Percentiles rank a stretch among this genome's conserved stretches.
These are phyloP conservation scores for Lophius piscatorius DNA, from an alignment of 2,113 vertebrate species.

Conservation along the genomic window DNA sequence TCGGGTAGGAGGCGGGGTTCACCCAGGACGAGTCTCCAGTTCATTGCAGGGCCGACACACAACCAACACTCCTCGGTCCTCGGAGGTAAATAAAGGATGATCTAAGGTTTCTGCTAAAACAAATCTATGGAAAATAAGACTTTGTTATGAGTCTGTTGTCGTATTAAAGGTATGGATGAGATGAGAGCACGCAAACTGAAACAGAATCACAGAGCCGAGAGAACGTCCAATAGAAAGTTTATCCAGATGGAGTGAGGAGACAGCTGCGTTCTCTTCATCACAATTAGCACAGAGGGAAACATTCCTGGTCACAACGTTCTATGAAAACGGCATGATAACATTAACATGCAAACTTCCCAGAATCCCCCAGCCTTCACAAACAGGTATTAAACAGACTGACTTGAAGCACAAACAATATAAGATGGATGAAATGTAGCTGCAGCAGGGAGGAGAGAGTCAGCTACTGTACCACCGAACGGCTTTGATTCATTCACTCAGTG, in stretches of 20 bases:
- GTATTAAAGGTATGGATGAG: too few relatives aligned
- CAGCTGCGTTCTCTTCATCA: constrained; percentile 60
- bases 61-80: neutral
- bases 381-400: constrained; percentile 46
- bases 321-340: constrained; percentile 66
- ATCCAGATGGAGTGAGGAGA: constrained; percentile 64
- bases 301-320: constrained; percentile 53
- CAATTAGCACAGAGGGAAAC: constrained; percentile 59
- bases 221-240: constrained; percentile 60
- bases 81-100: neutral
- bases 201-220: too few relatives aligned
- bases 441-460: constrained; percentile 6
- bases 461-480: too few relatives aligned
- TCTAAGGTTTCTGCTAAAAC: constrained; percentile 1
- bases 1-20: too few relatives aligned
- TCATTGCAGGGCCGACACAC: too few relatives aligned
- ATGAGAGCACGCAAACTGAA: too few relatives aligned
- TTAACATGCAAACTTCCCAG: constrained; percentile 69
- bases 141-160: too few relatives aligned
- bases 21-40: too few relatives aligned
- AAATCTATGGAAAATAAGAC: neutral
- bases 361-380: constrained; percentile 51
- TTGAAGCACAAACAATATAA: constrained; percentile 39
- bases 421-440: constrained; percentile 40
- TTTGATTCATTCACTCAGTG: too few relatives aligned